Conservation (phyloP, 2,113 vertebrate species). For the Gyps fulvus region DNA sequence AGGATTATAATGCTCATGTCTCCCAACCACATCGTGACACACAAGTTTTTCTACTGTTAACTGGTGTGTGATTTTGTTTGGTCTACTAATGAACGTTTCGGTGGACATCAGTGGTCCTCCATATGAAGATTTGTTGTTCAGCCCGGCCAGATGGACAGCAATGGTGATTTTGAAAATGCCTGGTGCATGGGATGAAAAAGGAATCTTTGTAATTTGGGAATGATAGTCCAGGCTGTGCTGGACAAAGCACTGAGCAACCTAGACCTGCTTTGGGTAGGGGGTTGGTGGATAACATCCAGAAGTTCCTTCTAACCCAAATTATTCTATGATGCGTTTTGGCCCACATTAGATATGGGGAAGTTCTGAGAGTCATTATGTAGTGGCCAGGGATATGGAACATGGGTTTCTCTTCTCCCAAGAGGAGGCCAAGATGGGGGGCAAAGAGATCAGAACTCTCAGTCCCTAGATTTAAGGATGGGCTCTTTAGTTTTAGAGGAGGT, state of each 20-base stretch:
- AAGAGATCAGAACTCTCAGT: not conserved
- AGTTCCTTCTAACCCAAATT: not conserved
- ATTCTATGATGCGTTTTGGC: not conserved
- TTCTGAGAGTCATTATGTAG: not conserved
- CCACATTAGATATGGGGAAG: not conserved
- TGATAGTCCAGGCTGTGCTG: not conserved
- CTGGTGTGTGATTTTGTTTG: not conserved
- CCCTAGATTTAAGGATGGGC: not conserved
- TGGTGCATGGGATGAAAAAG: rapidly evolving
- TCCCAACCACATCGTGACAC: not conserved
- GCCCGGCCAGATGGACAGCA: not conserved
- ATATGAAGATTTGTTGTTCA: not conserved
- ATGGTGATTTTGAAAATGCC: not conserved
- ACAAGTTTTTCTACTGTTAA: not conserved
- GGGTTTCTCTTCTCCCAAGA: not conserved
- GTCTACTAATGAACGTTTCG: not conserved
- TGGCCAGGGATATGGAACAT: not conserved
- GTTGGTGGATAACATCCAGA: not conserved
- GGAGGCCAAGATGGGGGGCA: not conserved
- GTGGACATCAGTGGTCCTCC: not conserved
- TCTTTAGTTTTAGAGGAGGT: not conserved
- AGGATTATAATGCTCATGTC: not conserved
- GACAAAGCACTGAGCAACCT: not conserved
- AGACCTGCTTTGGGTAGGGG: not conserved
- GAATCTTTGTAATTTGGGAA: not conserved